Percentiles rank a stretch among this genome's conserved stretches.
Evolutionary conservation across 2,888 invertebrate species (phyloP).

Genomic region (Serripes groenlandicus): DNA sequence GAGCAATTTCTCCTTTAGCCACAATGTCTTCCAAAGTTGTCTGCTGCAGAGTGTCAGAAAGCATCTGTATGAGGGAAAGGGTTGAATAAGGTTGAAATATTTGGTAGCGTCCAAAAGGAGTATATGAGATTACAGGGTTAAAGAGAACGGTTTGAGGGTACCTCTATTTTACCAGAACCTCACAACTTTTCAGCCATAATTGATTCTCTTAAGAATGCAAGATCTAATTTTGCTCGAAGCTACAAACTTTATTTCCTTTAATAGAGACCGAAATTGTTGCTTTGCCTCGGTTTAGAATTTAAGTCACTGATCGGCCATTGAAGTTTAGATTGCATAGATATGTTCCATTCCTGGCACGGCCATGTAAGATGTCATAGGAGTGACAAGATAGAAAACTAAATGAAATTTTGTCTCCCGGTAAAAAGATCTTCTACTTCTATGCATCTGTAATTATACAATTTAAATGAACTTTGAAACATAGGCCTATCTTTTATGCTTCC

Average conservation of each 20-base stretch:
- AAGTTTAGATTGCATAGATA: conserved; percentile 27
- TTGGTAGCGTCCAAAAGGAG: no score
- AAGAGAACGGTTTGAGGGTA: no score
- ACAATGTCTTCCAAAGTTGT: no score
- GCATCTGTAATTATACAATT: no score
- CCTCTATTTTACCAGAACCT: conserved; percentile 8
- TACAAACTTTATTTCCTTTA: conserved; percentile 29
- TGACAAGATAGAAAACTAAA: background rate
- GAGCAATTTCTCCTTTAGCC: no score
- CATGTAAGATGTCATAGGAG: conserved; percentile 22
- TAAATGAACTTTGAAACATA: no score
- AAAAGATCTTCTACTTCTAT: no score
- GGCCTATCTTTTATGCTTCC: no score
- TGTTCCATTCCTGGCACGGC: conserved; percentile 8
- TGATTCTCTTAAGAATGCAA: conserved; percentile 22
- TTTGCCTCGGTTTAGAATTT: conserved; percentile 14
- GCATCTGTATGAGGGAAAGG: no score
- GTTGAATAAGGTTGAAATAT: no score
- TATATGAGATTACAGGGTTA: no score
- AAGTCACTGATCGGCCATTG: conserved; percentile 16
- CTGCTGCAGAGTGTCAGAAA: no score
- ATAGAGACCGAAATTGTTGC: conserved; percentile 27
- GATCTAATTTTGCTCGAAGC: conserved; percentile 22
- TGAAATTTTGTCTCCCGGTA: conserved; percentile 1
- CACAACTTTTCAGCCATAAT: conserved; percentile 17